Conservation (phyloP, 2,113 vertebrate species). For the Anhinga rufa region DNA sequence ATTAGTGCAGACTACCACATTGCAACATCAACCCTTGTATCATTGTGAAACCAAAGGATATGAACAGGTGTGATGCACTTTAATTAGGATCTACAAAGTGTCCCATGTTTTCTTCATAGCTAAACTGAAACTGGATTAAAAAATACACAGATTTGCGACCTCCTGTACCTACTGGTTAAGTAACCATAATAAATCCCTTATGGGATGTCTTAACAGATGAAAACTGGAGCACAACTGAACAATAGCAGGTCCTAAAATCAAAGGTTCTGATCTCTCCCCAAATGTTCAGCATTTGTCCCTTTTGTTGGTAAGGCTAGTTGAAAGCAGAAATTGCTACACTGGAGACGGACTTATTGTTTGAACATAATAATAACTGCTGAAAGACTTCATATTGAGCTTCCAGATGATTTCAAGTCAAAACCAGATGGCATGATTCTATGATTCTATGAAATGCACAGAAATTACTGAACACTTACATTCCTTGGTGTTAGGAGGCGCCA, state of each 20-base stretch:
- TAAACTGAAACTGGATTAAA: not conserved
- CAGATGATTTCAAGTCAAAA: slow-evolving; percentile 10
- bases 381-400: not conserved
- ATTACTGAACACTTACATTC: slow-evolving; percentile 83
- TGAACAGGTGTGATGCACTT: not conserved
- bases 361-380: not conserved
- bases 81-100: not conserved
- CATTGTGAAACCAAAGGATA: not conserved
- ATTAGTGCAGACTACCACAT: not conserved
- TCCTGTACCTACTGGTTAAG: not conserved
- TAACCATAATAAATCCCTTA: not conserved
- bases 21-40: not conserved
- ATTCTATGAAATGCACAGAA: not conserved
- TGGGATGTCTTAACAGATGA: not conserved
- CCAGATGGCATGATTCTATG: not conserved
- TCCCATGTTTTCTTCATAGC: not conserved
- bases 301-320: not conserved
- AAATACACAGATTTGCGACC: not conserved
- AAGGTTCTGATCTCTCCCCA: not conserved
- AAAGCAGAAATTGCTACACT: not conserved
- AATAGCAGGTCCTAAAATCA: not conserved
- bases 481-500: slow-evolving; percentile 90
- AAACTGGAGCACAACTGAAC: not conserved
- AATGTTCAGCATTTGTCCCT: not conserved
- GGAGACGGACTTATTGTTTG: not conserved